Conservation (phyloP, 2,113 vertebrate genomes). For the Muntiacus reevesi region DNA sequence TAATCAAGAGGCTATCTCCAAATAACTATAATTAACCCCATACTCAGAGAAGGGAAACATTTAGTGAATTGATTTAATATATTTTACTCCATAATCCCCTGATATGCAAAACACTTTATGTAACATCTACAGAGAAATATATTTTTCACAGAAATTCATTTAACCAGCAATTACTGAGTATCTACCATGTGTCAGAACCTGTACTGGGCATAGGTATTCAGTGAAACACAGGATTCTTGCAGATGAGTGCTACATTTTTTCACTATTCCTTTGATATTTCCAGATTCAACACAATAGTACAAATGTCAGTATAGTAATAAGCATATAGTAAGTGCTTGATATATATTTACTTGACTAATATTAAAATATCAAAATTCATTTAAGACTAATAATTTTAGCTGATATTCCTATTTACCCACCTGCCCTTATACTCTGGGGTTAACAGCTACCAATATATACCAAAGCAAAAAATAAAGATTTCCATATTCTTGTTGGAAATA, state of each 20-base stretch:
- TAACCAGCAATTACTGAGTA: neutral
- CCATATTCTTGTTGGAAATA: neutral
- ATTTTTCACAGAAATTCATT: conserved; percentile 17
- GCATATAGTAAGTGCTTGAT: neutral
- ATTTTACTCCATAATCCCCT: neutral
- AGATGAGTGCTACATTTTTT: neutral
- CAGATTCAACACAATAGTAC: neutral
- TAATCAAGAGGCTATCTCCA: neutral
- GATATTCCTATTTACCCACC: neutral
- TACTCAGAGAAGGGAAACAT: neutral
- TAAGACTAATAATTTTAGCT: conserved; percentile 10
- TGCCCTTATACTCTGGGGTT: neutral
- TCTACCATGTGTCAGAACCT: neutral
- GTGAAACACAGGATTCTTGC: neutral
- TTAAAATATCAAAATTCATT: conserved; percentile 28
- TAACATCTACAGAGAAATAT: neutral
- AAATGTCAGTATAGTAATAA: neutral
- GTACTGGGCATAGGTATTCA: neutral
- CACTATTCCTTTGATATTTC: neutral
- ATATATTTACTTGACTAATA: neutral
- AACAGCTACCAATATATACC: neutral
- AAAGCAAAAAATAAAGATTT: neutral
- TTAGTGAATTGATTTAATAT: neutral
- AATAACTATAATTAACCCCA: neutral
- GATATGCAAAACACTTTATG: neutral